Base-by-base conservation (phyloP, 92 coral and sea anemone species). In the Parazoanthus darwini region DNA sequence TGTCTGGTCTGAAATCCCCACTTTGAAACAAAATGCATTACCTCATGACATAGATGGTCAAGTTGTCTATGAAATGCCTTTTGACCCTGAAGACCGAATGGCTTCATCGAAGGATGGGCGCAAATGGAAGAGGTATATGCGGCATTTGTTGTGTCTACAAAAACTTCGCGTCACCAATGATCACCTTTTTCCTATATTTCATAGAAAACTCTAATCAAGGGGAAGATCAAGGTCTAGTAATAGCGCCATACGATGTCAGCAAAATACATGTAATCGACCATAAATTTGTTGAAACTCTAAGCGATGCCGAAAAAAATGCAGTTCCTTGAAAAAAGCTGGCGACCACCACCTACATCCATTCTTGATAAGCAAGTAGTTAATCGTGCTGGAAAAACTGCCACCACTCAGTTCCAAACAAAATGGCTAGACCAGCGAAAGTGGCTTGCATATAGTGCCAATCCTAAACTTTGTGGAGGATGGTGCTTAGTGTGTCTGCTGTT, bases 331-430 rank as follows among this genome's bases (percentile, higher is more conserved):
- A 86, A 90, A 81, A 81, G 90, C 90, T 90, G 92, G 90, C 90
- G 85, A 90, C 88, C 88, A 71, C 90, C 88, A 80, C 88, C 88
- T 86, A 89, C 79, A 76, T 85, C 89, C 79, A 89, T 83, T 72
- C 91, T 89, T 84, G 88, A 90, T 85, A 78, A 85, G 86, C 89
- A 90, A 90, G 92, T 85, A 85, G 79, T 90, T 63, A 85, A 90
- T 90, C 92, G 90, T 90, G 90, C 90, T 86, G 90, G 92, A 90
- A 90, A 80, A 90, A 90, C 85, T 90, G 84, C 82, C 90, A 90
- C 90, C 93, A 91, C 88, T 82, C 72, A 91, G 88, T 91, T 91
- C 90, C 92, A 90, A 90, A 90, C 90, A 86, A 90, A 90, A 90
- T 90, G 92, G 92, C 92, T 89, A 83, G 88, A 83, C 88, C 91